Percentiles rank a stretch among this genome's conserved stretches.
Conservation (phyloP, 2,888 invertebrate species). For the Brachynemurus nebulosus region DNA sequence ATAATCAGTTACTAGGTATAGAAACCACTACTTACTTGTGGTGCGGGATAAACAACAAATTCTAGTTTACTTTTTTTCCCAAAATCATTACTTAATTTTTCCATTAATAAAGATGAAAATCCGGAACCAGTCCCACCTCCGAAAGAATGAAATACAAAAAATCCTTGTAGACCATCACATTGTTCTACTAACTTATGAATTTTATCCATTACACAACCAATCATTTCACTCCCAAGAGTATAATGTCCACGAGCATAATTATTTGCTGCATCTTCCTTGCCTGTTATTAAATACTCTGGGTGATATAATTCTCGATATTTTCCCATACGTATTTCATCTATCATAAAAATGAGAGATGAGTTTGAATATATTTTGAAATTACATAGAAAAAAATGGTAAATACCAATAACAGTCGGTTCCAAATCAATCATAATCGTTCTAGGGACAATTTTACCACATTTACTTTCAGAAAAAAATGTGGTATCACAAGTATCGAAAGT, state of each 20-base stretch:
- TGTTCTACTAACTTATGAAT: slow-evolving; percentile 65
- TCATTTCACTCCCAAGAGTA: slow-evolving; percentile 69
- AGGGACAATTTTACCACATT: slow-evolving; percentile 78
- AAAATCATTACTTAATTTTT: slow-evolving; percentile 67
- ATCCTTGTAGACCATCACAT: slow-evolving; percentile 68
- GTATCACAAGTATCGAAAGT: slow-evolving; percentile 42
- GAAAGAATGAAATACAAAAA: slow-evolving; percentile 81
- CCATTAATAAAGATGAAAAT: slow-evolving; percentile 78
- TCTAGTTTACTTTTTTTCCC: slow-evolving; percentile 80
- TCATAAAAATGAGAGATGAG: too few species aligned
- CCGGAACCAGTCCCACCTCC: slow-evolving; percentile 81
- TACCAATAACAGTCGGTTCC: slow-evolving; percentile 78
- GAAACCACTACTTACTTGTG: too few species aligned
- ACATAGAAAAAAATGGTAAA: slow-evolving; percentile 20
- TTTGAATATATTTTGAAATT: too few species aligned
- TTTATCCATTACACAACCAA: slow-evolving; percentile 57
- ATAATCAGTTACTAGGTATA: too few species aligned
- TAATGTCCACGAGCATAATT: slow-evolving; percentile 83
- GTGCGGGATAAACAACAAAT: slow-evolving; percentile 85
- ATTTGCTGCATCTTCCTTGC: slow-evolving; percentile 83
- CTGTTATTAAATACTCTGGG: slow-evolving; percentile 75
- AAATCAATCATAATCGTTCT: slow-evolving; percentile 77
- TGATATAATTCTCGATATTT: slow-evolving; percentile 64
- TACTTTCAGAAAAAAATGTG: slow-evolving; percentile 75
- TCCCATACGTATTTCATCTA: slow-evolving; percentile 56